Conservation (phyloP, 2,113 vertebrate species). For the Pedetes capensis region DNA sequence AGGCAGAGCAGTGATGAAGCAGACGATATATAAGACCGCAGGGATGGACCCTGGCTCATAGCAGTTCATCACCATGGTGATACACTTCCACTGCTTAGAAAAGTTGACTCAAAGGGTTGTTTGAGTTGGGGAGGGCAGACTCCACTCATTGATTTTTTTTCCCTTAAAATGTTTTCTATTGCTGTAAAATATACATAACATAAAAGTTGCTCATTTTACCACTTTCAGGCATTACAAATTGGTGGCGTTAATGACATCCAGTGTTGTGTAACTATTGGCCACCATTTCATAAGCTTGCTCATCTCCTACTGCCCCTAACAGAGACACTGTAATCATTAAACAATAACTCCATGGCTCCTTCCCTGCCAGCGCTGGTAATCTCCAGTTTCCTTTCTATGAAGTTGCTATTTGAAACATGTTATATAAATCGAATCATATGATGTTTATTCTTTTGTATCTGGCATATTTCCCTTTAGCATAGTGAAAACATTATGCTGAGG, state of each 20-base stretch:
- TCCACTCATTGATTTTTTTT: neutral
- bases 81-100: neutral
- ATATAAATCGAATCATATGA: neutral
- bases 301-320: rapidly evolving
- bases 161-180: neutral
- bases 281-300: neutral
- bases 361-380: neutral
- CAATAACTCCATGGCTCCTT: neutral
- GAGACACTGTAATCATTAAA: neutral
- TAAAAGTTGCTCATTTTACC: neutral
- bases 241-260: neutral
- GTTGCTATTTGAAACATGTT: neutral
- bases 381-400: neutral
- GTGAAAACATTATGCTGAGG: no score
- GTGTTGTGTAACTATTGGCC: neutral
- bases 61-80: neutral
- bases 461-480: no score
- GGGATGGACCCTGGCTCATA: no score
- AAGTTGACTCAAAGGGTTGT: neutral
- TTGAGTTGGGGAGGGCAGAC: neutral
- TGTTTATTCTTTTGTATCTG: neutral
- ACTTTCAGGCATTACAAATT: neutral
- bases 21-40: neutral
- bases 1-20: neutral
- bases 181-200: neutral